Evolutionary conservation across 2,113 vertebrate species (phyloP), one percentile per base, ranked within the genome.

Genomic region (Peromyscus leucopus): DNA sequence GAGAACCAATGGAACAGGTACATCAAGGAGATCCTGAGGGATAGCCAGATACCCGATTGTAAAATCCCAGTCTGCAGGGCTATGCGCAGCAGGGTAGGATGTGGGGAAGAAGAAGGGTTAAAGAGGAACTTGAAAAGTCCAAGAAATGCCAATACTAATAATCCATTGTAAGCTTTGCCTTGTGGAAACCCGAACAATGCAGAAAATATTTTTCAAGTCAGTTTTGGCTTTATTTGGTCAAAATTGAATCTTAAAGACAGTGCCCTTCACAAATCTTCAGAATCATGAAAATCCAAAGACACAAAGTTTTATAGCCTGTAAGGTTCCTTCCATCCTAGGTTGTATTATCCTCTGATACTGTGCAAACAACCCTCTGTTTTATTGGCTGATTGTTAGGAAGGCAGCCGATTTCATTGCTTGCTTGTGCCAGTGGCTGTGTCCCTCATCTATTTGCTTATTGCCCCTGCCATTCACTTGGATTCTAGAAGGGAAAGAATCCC

Each of bases 231-330:
- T 26, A 16, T 51, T 59, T 89, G 31, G 8, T 82, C 33, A 91
- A 69, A 89, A 89, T 46, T n/a, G 79, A 95, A 36, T 19, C 51
- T 93, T 65, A 12, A 84, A 91, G 63, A 46, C 74, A 93, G 82
- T 28, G 15, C 26, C 57, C 46, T 7, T 67, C 46, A 21, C 57
- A 92, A 61, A 76, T 59, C 75, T 71, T 71, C 3, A 88, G 19
- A 76, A 78, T 88, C 24, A 19, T 85, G 69, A 79, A 83, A 92
- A 90, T 83, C 48, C 82, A 89, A 89, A 84, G 46, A 6, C 42
- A 72, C 10, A 59, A 63, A 57, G n/a, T 33, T 28, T 74, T 36
- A 80, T 51, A 75, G 8, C 65, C 26, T 92, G 31, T 74, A 79
- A 79, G 48, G 0, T 95, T 65, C 17, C 51, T 85, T 93, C 3